phyloP scores from a whole-genome alignment of 2,888 invertebrate species.

The Thereva unica region DNA sequence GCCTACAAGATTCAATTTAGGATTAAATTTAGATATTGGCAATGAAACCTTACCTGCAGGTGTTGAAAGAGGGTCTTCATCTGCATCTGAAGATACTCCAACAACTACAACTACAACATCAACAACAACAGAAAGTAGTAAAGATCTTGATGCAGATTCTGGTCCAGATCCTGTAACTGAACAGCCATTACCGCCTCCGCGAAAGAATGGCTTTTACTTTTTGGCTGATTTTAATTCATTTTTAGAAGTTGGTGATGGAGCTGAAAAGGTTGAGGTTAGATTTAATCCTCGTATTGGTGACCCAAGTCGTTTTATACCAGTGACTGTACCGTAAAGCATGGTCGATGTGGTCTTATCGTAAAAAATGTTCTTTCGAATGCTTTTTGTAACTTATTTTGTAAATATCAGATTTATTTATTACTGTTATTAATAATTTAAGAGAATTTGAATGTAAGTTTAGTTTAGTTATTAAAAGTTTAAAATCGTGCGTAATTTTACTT shows the following conservation, averaged over 20 bases:
- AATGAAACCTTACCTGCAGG: conserved; percentile 12
- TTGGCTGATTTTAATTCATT: conserved; percentile 86
- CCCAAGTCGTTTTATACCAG: conserved; percentile 74
- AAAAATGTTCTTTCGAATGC: too few species aligned
- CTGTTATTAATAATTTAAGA: too few species aligned
- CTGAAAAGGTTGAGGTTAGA: conserved; percentile 75
- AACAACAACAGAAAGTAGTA: conserved; percentile 11
- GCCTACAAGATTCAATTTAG: conserved; percentile 50
- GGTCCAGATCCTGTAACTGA: conserved; percentile 64
- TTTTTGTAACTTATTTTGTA: too few species aligned
- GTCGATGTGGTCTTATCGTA: neutral
- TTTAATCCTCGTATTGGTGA: conserved; percentile 82
- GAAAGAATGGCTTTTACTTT: conserved; percentile 80
- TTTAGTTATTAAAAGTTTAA: too few species aligned
- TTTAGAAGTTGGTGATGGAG: conserved; percentile 78
- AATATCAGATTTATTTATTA: too few species aligned
- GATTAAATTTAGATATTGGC: conserved; percentile 41
- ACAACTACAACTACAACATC: conserved; percentile 4
- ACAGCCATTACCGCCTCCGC: conserved; percentile 67
- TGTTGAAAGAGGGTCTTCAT: neutral
- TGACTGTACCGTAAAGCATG: conserved; percentile 68
- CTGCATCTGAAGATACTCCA: neutral
- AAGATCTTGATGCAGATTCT: conserved; percentile 11
- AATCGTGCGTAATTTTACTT: too few species aligned
- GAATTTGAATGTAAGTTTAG: too few species aligned